Conservation (phyloP, 2,797 vertebrate species). For the Neosilurus mollespiculum region DNA sequence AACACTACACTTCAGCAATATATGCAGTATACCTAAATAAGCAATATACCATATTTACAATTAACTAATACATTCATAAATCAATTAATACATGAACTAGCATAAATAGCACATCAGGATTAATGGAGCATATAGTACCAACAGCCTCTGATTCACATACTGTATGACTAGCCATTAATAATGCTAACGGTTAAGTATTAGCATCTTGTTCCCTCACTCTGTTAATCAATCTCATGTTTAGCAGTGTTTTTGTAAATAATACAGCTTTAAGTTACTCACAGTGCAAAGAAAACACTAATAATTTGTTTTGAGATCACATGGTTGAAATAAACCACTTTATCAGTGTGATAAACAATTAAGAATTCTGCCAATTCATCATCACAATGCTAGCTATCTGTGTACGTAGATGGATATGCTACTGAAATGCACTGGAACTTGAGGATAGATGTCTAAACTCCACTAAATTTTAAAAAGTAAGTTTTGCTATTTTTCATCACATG, state of each 20-base stretch:
- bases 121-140: neutral
- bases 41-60: neutral
- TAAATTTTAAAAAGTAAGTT: neutral
- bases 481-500: neutral
- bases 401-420: neutral
- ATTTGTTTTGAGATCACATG: neutral
- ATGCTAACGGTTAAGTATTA: neutral
- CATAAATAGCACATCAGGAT: neutral
- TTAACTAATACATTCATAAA: neutral
- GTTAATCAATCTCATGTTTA: neutral
- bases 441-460: neutral
- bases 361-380: too few relatives aligned
- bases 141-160: neutral
- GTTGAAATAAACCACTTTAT: neutral
- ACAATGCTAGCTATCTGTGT: neutral
- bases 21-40: too few relatives aligned
- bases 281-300: neutral
- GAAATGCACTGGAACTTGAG: neutral
- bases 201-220: neutral
- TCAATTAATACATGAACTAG: neutral
- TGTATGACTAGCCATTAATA: neutral
- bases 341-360: neutral
- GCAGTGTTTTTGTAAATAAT: neutral
- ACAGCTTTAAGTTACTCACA: neutral
- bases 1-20: constrained; percentile 11